Evolutionary conservation across 2,888 invertebrate genomes (phyloP).

Genomic region (Caenorhabditis afra): DNA sequence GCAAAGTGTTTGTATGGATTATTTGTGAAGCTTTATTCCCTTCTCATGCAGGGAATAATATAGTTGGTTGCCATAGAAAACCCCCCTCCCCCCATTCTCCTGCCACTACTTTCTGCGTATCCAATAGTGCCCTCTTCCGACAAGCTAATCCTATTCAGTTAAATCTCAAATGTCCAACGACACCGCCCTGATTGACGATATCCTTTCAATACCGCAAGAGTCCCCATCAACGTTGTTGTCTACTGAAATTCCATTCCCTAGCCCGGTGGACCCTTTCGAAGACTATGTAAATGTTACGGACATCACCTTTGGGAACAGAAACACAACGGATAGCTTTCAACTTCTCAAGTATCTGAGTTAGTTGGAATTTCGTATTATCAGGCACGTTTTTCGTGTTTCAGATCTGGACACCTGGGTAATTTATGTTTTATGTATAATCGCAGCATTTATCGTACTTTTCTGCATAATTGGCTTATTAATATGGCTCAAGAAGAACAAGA

Average conservation of each 20-base stretch:
- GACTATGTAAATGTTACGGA: slow-evolving; percentile 25
- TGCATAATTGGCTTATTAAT: slow-evolving; percentile 7
- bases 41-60: too few relatives aligned
- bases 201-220: neutral
- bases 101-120: neutral
- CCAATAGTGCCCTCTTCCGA: neutral
- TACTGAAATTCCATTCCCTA: slow-evolving; percentile 34
- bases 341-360: slow-evolving; percentile 30
- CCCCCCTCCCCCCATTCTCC: slow-evolving; percentile 12
- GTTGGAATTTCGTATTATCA: neutral
- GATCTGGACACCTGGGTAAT: slow-evolving; percentile 20
- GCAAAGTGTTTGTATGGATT: too few relatives aligned
- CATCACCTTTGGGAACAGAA: neutral
- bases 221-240: neutral
- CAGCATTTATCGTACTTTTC: neutral
- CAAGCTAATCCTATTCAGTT: slow-evolving; percentile 4
- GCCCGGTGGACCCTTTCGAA: slow-evolving; percentile 46
- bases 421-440: slow-evolving; percentile 24
- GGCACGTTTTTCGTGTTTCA: slow-evolving; percentile 7
- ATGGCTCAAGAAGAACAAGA: slow-evolving; percentile 54
- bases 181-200: slow-evolving; percentile 36
- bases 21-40: too few relatives aligned
- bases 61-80: slow-evolving; percentile 30
- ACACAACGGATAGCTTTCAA: neutral
- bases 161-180: neutral